Base-by-base conservation (phyloP, 2,113 vertebrate species). In the Lipotes vexillifer region DNA sequence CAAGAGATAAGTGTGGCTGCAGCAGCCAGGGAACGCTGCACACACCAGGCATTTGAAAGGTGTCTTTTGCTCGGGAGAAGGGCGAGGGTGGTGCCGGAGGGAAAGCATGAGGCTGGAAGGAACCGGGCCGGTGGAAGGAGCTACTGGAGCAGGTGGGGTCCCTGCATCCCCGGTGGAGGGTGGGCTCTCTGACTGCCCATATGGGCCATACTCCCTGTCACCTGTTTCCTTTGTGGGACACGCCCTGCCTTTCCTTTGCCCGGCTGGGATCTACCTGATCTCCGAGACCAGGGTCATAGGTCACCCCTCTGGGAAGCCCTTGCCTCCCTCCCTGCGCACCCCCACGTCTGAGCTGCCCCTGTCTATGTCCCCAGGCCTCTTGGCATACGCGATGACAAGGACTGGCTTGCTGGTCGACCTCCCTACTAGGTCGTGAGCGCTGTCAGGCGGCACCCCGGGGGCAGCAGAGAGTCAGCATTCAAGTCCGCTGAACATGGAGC, bases 161-260 rank as follows among this genome's bases (percentile, higher is more conserved):
- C 36, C 46, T 14, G 59, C 65, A 12, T 33, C 38, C 63, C 4
- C 36, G 4, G 55, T 0, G 72, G 25, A 31, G 6, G 8, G 25
- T 0, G 0, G 13, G 36, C 14, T 2, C 61, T 38, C 27, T 3
- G 4, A 1, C 3, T 20, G 57, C 36, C 36, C 0, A 0, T 6
- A 3, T 0, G 65, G 52, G 10, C 18, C 71, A 25, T 52, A 1
- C n/a, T 8, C n/a, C 65, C 52, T 44, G 8, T 23, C 33, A 4
- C 27, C 72, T 18, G 8, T 17, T 59, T 44, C 89, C 41, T 10
- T 21, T 1, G 3, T 8, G 8, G 27, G 55, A 77, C 46, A 61
- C 4, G 4, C 13, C 3, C 38, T 55, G 13, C 12, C 46, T 74
- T 63, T 68, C 55, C 49, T 85, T 82, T 78, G 77, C 27, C 59